Evolutionary conservation across 2,888 invertebrate genomes (phyloP), one percentile per base, ranked within the genome.

Genomic region (Calliscelio sp.): DNA sequence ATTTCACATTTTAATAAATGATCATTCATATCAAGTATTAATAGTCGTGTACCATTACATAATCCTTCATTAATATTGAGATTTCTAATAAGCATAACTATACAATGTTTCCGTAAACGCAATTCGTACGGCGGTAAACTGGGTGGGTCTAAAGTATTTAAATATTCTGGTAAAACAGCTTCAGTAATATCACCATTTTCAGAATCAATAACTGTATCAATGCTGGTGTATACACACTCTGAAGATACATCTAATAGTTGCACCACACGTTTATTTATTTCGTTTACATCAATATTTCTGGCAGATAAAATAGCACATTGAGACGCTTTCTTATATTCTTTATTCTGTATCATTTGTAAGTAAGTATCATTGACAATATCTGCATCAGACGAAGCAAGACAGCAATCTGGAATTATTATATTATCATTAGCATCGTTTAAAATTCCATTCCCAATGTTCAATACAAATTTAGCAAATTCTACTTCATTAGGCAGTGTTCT

Each of bases 1-100:
- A 87, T 86, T 82, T 86, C 51, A 71, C 85, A 86, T 14, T 49
- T 49, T 38, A 38, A 11, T 14, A 38, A 38, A 38, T 38, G 38
- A 38, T 38, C 38, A 14, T 11, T 38, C n/a, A 38, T 38, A 38
- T 38, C 38, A 38, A 38, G 38, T 11, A 38, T 14, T 38, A 14
- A 38, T 11, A 49, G 4, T 49, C 49, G 11, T 5, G 63, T 74
- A 24, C 74, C 73, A 59, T 73, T 73, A 24, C 70, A 70, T n/a
- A 70, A 24, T 5, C 55, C 70, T 28, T 28, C 28, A 28, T 28
- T 28, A 28, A 28, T 28, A 28, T 28, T 28, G 4, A 28, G 8
- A 28, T 70, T 70, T 55, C 70, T 18, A 7, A 70, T 70, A 11
- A 70, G 55, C 55, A 70, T 70, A 28, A 28, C 28, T 28, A 28